Percentiles rank a stretch among this genome's conserved stretches.
These are phyloP conservation scores for Oncopodura yosiiana DNA, from an alignment of 1,140 invertebrate genomes.

Conservation along the genomic window DNA sequence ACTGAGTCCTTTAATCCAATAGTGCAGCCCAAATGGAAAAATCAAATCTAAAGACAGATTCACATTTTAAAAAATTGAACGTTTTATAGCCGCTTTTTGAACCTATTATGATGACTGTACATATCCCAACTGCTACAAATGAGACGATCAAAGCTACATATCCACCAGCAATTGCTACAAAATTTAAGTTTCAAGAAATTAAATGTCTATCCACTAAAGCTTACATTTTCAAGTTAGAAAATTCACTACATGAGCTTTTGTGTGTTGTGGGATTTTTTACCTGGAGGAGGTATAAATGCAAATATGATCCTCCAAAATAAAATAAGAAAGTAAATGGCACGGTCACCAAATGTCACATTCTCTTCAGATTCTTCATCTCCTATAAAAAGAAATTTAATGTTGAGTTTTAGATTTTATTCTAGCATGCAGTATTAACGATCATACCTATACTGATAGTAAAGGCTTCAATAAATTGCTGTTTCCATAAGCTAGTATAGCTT, in stretches of 20 bases:
- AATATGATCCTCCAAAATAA: slow-evolving; percentile 97
- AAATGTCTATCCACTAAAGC: not conserved
- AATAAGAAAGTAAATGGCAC: slow-evolving; percentile 89
- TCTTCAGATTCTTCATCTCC: slow-evolving; percentile 95
- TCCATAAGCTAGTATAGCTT: slow-evolving; percentile 59
- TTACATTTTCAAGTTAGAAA: too few species aligned
- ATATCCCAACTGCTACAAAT: slow-evolving; percentile 83
- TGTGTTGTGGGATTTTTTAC: too few species aligned
- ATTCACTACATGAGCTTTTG: too few species aligned
- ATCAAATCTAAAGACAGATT: too few species aligned
- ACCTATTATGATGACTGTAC: slow-evolving; percentile 91
- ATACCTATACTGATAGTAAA: slow-evolving; percentile 83
- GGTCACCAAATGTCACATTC: slow-evolving; percentile 88
- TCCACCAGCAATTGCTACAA: slow-evolving; percentile 66
- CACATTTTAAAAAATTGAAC: too few species aligned
- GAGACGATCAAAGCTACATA: slow-evolving; percentile 89
- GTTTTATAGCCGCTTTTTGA: too few species aligned
- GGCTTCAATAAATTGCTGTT: slow-evolving; percentile 67
- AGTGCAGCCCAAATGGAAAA: slow-evolving; percentile 93
- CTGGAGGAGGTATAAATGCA: slow-evolving; percentile 93
- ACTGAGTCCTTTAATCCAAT: slow-evolving; percentile 90
- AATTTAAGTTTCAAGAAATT: not conserved
- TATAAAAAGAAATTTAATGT: slow-evolving; percentile 69
- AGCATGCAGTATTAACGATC: slow-evolving; percentile 42
- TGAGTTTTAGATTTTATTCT: slow-evolving; percentile 48